These are phyloP conservation scores for Nasonovia ribisnigri DNA, from an alignment of 2,888 invertebrate genomes.

Conservation along the genomic window DNA sequence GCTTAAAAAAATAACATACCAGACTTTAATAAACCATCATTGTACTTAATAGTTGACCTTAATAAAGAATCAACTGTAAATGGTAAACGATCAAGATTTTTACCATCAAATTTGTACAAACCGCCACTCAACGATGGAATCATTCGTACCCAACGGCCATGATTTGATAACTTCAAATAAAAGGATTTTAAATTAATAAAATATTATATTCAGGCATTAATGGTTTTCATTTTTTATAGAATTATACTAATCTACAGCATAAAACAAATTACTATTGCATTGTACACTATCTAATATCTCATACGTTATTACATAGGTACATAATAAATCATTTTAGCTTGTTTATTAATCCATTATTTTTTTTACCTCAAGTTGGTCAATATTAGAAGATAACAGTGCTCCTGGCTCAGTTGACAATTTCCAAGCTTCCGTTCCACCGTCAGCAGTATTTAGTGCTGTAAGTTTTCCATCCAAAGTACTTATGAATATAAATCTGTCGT, in stretches of 20 bases:
- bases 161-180: slow-evolving; percentile 78
- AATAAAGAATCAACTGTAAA: slow-evolving; percentile 88
- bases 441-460: slow-evolving; percentile 81
- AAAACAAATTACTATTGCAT: not conserved
- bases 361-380: slow-evolving; percentile 86
- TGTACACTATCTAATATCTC: not conserved
- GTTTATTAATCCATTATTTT: not conserved
- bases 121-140: slow-evolving; percentile 94
- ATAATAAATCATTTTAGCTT: slow-evolving; percentile 27
- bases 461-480: slow-evolving; percentile 92
- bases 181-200: slow-evolving; percentile 27
- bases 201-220: not conserved
- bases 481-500: slow-evolving; percentile 81
- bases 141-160: slow-evolving; percentile 87
- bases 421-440: slow-evolving; percentile 82
- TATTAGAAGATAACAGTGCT: slow-evolving; percentile 88
- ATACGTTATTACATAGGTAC: not conserved
- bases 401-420: slow-evolving; percentile 81
- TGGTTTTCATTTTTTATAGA: not conserved
- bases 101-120: slow-evolving; percentile 92
- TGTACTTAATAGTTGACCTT: slow-evolving; percentile 88
- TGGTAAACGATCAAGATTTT: slow-evolving; percentile 85
- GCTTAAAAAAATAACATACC: slow-evolving; percentile 71
- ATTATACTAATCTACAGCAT: not conserved
- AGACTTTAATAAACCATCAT: slow-evolving; percentile 86